A percentile compares a stretch with the other conserved stretches of the same genome.
Evolutionary conservation across 53 echinoderm and acorn worm species (phyloP).

Genomic region (Holothuria leucospilota): DNA sequence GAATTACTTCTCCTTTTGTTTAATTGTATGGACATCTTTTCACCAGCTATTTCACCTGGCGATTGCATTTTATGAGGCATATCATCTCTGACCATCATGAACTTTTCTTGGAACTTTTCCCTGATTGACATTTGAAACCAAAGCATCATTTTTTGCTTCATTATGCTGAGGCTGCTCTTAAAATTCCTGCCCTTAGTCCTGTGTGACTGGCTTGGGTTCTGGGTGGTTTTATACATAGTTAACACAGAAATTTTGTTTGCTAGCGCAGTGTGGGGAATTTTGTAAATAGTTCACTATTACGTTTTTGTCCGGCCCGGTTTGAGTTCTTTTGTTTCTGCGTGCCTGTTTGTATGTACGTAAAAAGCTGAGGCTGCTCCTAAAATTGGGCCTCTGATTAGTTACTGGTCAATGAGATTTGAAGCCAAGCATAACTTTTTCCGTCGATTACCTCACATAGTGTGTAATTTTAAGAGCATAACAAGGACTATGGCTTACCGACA

Average conservation of each 20-base stretch:
- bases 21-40: constrained; percentile 59
- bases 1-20: constrained; percentile 58
- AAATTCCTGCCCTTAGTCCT: no score
- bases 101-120: constrained; percentile 15
- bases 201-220: no score
- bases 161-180: no score
- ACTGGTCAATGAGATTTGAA: constrained; percentile 72
- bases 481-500: constrained; percentile 56
- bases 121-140: constrained; percentile 38
- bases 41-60: constrained; percentile 45
- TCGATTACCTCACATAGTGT: constrained; percentile 47
- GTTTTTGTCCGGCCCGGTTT: no score
- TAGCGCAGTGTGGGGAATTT: no score
- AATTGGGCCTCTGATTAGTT: constrained; percentile 61
- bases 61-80: constrained; percentile 55
- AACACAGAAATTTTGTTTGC: no score
- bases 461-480: constrained; percentile 62
- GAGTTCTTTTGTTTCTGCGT: no score
- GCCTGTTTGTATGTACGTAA: no score
- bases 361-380: constrained; percentile 45
- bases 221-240: no score
- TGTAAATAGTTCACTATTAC: no score
- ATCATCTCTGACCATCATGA: constrained; percentile 65
- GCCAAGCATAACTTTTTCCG: constrained; percentile 72
- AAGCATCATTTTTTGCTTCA: constrained; percentile 69